These are phyloP conservation scores for Heliopora coerulea DNA, from an alignment of 92 coral and sea anemone species.

Conservation along the genomic window DNA sequence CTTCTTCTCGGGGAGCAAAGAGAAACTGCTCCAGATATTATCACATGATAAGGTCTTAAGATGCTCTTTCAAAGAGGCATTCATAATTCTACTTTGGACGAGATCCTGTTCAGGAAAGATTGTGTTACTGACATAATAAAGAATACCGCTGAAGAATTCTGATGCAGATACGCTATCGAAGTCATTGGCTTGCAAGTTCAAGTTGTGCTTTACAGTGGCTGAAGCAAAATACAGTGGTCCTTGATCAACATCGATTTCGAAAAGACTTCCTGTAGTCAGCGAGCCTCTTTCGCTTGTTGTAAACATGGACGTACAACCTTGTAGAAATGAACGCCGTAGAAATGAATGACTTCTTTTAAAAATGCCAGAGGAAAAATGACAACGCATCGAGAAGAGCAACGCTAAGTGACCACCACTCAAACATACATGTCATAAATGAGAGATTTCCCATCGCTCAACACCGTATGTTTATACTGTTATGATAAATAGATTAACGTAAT, in stretches of 20 bases:
- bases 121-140: constrained; percentile 17
- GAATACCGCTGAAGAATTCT: constrained; percentile 1
- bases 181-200: neutral
- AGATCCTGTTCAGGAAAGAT: neutral
- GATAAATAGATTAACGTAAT: too few species aligned
- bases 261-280: neutral
- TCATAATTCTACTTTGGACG: constrained; percentile 3
- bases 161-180: neutral
- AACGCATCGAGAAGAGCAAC: neutral
- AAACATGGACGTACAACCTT: neutral
- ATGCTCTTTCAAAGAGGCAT: constrained; percentile 3
- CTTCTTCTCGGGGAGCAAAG: neutral
- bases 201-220: neutral
- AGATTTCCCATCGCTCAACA: too few species aligned
- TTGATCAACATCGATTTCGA: constrained; percentile 1
- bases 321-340: neutral
- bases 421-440: too few species aligned
- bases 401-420: too few species aligned
- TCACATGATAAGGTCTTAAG: neutral
- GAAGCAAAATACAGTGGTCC: constrained; percentile 16
- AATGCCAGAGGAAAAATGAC: neutral
- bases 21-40: constrained; percentile 32
- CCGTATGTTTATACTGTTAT: too few species aligned
- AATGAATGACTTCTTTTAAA: neutral
- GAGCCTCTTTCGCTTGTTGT: neutral